Evolutionary conservation across 2,797 vertebrate genomes (phyloP).

Genomic region (Dermochelys coriacea): DNA sequence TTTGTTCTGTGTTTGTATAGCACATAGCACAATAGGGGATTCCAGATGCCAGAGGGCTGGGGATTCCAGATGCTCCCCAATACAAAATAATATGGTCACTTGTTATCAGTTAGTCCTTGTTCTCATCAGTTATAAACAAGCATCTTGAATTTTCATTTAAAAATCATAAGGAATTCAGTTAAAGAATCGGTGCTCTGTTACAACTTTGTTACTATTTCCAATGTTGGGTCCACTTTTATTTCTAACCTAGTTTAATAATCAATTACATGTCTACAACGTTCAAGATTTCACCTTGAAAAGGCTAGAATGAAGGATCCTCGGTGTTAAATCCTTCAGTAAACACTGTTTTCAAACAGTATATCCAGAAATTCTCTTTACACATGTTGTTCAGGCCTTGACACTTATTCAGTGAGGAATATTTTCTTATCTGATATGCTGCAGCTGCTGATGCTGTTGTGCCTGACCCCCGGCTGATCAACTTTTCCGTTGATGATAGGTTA

Average conservation of each 20-base stretch:
- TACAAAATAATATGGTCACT: not conserved
- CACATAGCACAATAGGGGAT: not conserved
- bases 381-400: fast-evolving
- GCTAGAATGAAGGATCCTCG: not conserved
- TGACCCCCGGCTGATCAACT: not conserved
- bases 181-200: not conserved
- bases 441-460: not conserved
- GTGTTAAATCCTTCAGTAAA: not conserved
- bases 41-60: too few species aligned
- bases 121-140: not conserved
- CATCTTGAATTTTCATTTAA: not conserved
- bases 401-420: not conserved
- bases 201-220: not conserved
- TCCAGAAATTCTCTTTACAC: not conserved
- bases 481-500: not conserved
- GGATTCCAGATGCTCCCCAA: not conserved
- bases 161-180: not conserved
- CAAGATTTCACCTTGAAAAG: not conserved
- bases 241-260: not conserved
- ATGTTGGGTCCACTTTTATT: not conserved
- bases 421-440: not conserved
- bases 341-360: not conserved
- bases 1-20: not conserved
- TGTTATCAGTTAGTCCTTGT: not conserved
- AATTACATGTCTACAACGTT: not conserved